These are phyloP conservation scores for Merops nubicus DNA, from an alignment of 2,113 vertebrate species.

Conservation along the genomic window DNA sequence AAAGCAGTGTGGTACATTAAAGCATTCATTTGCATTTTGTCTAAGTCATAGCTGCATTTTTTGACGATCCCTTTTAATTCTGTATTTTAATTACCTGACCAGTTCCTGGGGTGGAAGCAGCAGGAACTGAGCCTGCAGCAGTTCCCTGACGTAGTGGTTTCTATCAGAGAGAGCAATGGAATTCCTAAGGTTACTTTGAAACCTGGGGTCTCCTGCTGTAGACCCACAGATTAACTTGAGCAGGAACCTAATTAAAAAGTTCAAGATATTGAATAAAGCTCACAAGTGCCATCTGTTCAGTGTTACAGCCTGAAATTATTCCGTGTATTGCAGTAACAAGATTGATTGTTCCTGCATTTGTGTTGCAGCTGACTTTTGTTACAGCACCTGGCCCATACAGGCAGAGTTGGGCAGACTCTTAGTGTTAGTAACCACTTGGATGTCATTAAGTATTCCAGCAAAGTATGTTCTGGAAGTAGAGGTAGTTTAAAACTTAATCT, in stretches of 20 bases:
- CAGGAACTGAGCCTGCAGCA: slow-evolving; percentile 6
- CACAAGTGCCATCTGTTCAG: slow-evolving; percentile 52
- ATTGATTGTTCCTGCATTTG: background rate
- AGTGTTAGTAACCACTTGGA: background rate
- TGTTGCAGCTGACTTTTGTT: background rate
- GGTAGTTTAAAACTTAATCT: background rate
- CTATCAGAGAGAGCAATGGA: background rate
- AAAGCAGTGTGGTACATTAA: slow-evolving; percentile 12
- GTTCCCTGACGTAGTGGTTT: slow-evolving; percentile 27
- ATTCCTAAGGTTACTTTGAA: slow-evolving; percentile 48
- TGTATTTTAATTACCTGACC: slow-evolving; percentile 46
- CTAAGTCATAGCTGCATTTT: slow-evolving; percentile 28
- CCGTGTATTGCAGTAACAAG: background rate
- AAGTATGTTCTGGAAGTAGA: background rate
- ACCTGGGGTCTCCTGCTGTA: slow-evolving; percentile 27
- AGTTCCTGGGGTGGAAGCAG: slow-evolving; percentile 12
- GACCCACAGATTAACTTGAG: background rate
- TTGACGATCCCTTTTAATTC: slow-evolving; percentile 47
- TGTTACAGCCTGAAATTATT: slow-evolving; percentile 30
- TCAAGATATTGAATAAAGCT: slow-evolving; percentile 30
- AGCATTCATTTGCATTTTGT: slow-evolving; percentile 37
- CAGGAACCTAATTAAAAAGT: slow-evolving; percentile 62
- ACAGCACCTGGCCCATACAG: background rate
- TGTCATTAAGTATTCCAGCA: background rate
- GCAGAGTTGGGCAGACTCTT: background rate